Percentiles rank a stretch among this genome's conserved stretches.
These are phyloP conservation scores for Trichechus manatus DNA, from an alignment of 2,113 vertebrate species.

Conservation along the genomic window DNA sequence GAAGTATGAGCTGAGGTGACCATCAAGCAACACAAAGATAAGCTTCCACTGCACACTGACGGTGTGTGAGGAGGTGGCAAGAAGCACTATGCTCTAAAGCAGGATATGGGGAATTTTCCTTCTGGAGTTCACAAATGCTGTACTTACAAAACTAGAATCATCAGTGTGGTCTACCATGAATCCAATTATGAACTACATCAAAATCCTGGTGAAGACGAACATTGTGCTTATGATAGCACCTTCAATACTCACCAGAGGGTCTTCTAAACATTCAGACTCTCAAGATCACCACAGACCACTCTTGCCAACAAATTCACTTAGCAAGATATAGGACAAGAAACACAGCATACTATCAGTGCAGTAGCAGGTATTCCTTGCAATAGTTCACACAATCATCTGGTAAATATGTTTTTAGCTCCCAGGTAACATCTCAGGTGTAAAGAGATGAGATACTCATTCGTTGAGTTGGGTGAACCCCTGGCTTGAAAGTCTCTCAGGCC, in stretches of 20 bases:
- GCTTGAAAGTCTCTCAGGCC: neutral
- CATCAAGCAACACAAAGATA: neutral
- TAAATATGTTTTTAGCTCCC: neutral
- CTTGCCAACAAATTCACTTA: neutral
- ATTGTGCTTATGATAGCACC: neutral
- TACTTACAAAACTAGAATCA: neutral
- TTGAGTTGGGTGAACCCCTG: neutral
- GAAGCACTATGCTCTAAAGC: no score
- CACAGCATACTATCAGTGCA: no score
- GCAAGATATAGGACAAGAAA: neutral
- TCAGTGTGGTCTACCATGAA: neutral
- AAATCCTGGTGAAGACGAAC: neutral
- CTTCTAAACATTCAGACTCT: neutral
- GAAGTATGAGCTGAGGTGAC: neutral
- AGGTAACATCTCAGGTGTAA: neutral
- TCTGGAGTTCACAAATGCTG: neutral
- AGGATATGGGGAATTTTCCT: no score
- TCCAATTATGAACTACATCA: neutral
- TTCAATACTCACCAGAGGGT: neutral
- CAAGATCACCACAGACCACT: neutral
- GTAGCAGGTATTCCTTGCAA: neutral
- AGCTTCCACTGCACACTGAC: neutral
- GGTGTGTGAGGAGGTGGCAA: neutral
- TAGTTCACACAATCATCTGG: neutral
- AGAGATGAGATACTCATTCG: neutral